These are phyloP conservation scores for Anhinga anhinga DNA, from an alignment of 2,113 vertebrate species.

Conservation along the genomic window DNA sequence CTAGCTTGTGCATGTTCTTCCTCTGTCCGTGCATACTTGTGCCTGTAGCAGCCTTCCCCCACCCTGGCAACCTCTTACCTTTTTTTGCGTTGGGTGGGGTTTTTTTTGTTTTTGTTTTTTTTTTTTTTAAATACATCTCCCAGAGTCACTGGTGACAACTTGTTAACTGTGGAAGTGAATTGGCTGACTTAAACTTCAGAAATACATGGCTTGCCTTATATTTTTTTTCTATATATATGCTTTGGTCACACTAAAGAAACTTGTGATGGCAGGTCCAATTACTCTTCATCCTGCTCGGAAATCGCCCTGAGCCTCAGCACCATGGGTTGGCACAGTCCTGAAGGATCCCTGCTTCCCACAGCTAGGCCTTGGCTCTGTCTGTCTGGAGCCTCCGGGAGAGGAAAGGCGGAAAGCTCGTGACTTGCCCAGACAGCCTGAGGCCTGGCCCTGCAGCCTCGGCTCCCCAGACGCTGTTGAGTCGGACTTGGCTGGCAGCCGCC, in stretches of 20 bases:
- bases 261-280: slow-evolving; percentile 21
- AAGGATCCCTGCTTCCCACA: slow-evolving; percentile 69
- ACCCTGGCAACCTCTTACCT: neutral
- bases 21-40: neutral
- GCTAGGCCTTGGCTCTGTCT: slow-evolving; percentile 67
- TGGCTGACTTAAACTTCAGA: neutral
- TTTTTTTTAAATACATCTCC: neutral
- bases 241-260: neutral
- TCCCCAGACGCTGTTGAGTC: slow-evolving; percentile 73
- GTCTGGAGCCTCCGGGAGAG: slow-evolving; percentile 68
- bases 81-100: neutral
- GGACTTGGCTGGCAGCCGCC: slow-evolving; percentile 72
- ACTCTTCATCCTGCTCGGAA: slow-evolving; percentile 47
- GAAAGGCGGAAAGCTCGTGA: slow-evolving; percentile 70
- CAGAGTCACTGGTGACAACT: neutral
- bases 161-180: neutral
- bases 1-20: neutral
- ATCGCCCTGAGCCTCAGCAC: slow-evolving; percentile 37
- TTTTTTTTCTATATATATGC: neutral
- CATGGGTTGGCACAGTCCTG: slow-evolving; percentile 1
- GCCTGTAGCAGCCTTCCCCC: neutral
- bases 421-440: slow-evolving; percentile 79
- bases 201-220: neutral
- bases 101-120: neutral
- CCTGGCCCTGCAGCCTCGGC: slow-evolving; percentile 67